These are phyloP conservation scores for Casuarius casuarius DNA, from an alignment of 2,113 vertebrate species.

Conservation along the genomic window DNA sequence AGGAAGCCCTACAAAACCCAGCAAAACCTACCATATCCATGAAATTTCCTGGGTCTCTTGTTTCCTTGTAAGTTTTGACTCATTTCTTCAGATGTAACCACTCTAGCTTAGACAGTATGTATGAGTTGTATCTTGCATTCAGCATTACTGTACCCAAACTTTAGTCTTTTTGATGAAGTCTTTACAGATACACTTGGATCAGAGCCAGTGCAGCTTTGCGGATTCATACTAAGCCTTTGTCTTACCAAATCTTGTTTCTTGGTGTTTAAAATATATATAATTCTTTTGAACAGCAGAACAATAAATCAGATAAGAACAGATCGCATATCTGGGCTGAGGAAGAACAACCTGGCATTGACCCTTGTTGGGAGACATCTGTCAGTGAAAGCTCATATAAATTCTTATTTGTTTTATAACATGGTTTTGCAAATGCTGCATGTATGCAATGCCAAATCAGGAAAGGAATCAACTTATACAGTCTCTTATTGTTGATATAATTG, in stretches of 20 bases:
- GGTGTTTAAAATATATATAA: constrained; percentile 3
- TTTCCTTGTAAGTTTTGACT: not conserved
- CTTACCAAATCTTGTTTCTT: not conserved
- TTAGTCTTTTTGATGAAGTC: not conserved
- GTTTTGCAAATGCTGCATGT: not conserved
- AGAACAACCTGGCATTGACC: constrained; percentile 41
- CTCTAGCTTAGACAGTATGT: not conserved
- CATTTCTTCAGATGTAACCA: not conserved
- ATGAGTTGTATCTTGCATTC: not conserved
- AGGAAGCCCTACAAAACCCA: not conserved
- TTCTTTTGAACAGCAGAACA: constrained; percentile 36
- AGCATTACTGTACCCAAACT: not conserved
- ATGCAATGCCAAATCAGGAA: not conserved
- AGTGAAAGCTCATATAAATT: constrained; percentile 40
- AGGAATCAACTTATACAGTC: not conserved
- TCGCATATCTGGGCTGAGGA: constrained; percentile 25
- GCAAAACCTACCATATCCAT: not conserved
- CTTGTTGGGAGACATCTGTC: constrained; percentile 57
- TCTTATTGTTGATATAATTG: not conserved
- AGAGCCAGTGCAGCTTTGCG: not conserved
- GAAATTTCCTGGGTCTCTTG: not conserved
- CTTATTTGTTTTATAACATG: not conserved
- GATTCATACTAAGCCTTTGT: constrained; percentile 2
- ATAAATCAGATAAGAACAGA: constrained; percentile 39
- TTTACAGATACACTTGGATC: not conserved